A percentile compares a stretch with the other conserved stretches of the same genome.
phyloP scores from a whole-genome alignment of 2,113 vertebrate genomes.

The Chloebia gouldiae region DNA sequence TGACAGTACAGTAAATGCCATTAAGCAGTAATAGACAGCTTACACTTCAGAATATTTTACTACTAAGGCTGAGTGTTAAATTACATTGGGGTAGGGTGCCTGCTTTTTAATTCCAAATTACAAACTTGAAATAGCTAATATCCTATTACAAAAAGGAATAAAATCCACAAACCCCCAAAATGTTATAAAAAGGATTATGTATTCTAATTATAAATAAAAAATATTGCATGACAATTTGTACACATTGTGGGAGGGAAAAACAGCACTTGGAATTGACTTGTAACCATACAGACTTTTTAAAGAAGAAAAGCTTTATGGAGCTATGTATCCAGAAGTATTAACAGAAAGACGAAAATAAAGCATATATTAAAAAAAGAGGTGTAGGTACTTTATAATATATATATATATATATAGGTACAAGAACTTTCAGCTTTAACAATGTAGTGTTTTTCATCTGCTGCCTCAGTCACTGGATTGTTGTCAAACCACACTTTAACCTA shows the following conservation, averaged over 20 bases:
- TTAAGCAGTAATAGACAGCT: conserved; percentile 14
- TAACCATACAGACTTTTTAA: not conserved
- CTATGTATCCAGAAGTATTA: not conserved
- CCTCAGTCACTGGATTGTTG: not conserved
- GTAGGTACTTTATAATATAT: not conserved
- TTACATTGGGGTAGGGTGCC: not conserved
- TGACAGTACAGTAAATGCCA: conserved; percentile 26
- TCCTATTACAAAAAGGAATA: not conserved
- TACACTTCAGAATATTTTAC: conserved; percentile 3
- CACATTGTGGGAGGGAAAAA: not conserved
- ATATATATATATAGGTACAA: not conserved
- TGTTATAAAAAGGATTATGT: not conserved
- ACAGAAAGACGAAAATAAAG: not conserved
- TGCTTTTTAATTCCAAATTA: not conserved
- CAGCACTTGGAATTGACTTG: not conserved
- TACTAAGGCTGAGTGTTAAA: not conserved
- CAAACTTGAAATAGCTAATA: not conserved
- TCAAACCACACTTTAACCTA: conserved; percentile 22
- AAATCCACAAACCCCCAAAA: not conserved
- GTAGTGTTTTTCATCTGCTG: not conserved
- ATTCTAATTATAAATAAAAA: not conserved
- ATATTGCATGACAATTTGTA: not conserved
- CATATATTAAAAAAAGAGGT: not conserved
- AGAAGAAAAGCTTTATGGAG: not conserved
- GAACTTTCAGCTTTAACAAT: not conserved